These are phyloP conservation scores for Ligdia adustata DNA, from an alignment of 2,888 invertebrate species.

Conservation along the genomic window DNA sequence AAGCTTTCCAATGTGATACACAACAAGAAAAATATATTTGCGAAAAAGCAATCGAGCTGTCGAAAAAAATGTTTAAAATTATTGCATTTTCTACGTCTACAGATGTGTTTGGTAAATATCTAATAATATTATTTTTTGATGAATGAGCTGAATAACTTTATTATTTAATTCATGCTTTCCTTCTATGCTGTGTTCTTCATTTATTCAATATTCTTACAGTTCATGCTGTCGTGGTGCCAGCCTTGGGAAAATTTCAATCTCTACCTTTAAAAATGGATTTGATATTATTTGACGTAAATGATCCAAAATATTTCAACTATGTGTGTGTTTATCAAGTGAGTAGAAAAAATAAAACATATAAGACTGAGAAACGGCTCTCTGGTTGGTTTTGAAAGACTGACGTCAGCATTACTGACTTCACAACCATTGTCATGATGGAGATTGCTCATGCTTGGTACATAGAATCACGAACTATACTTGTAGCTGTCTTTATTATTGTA, in stretches of 20 bases:
- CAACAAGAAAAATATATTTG: constrained; percentile 40
- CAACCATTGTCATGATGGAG: no score
- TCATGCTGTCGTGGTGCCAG: constrained; percentile 55
- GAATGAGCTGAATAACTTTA: not conserved
- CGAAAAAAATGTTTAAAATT: constrained; percentile 41
- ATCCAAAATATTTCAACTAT: constrained; percentile 46
- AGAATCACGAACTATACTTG: no score
- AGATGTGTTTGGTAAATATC: constrained; percentile 48
- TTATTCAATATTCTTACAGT: constrained; percentile 49
- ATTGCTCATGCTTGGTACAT: no score
- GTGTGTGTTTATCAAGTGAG: constrained; percentile 53
- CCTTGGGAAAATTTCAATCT: constrained; percentile 43
- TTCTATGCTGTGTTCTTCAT: not conserved
- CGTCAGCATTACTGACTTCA: no score
- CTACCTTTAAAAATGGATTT: constrained; percentile 62
- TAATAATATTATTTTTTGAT: not conserved
- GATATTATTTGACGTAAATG: constrained; percentile 49
- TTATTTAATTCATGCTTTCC: not conserved
- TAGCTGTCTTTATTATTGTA: no score
- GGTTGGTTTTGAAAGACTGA: no score
- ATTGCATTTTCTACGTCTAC: constrained; percentile 30
- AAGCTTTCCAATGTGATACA: constrained; percentile 43
- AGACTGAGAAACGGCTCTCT: no score
- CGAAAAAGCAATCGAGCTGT: constrained; percentile 42
- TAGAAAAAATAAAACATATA: no score